These are phyloP conservation scores for Chaetodon trifasciatus DNA, from an alignment of 2,797 vertebrate genomes.

Conservation along the genomic window DNA sequence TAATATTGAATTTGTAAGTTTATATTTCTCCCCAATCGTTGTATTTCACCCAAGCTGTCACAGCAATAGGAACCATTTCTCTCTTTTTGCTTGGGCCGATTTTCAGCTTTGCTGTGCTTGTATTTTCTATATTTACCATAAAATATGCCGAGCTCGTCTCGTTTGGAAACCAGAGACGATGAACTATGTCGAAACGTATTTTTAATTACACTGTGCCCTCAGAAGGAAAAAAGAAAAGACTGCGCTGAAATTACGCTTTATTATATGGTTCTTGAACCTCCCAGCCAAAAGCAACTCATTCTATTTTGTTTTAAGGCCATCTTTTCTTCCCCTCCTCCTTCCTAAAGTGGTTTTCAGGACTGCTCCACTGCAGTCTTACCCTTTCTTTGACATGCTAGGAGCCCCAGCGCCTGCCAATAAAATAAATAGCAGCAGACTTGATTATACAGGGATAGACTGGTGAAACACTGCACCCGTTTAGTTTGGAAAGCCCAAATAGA, in stretches of 20 bases:
- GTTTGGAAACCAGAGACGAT: slow-evolving; percentile 68
- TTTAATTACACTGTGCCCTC: slow-evolving; percentile 75
- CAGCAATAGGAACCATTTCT: slow-evolving; percentile 45
- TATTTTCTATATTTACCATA: slow-evolving; percentile 76
- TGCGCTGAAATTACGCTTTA: slow-evolving; percentile 76
- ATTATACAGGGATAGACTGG: slow-evolving; percentile 82
- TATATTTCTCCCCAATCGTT: slow-evolving; percentile 47
- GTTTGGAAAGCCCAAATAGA: slow-evolving; percentile 79
- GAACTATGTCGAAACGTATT: slow-evolving; percentile 71
- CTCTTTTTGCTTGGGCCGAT: slow-evolving; percentile 25
- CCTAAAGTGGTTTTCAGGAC: slow-evolving; percentile 77
- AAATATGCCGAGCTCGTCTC: slow-evolving; percentile 68
- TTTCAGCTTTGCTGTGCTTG: slow-evolving; percentile 56
- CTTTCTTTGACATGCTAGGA: slow-evolving; percentile 79
- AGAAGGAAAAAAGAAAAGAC: slow-evolving; percentile 43
- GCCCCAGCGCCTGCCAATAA: slow-evolving; percentile 77
- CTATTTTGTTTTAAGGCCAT: slow-evolving; percentile 75
- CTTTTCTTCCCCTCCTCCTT: slow-evolving; percentile 71
- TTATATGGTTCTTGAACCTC: slow-evolving; percentile 78
- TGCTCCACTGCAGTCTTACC: slow-evolving; percentile 67
- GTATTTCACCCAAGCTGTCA: slow-evolving; percentile 63
- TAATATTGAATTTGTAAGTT: slow-evolving; percentile 59
- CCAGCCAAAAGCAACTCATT: slow-evolving; percentile 76
- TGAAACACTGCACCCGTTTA: slow-evolving; percentile 78
- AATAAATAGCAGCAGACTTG: slow-evolving; percentile 82